These are phyloP conservation scores for Aradophagus sp. DNA, from an alignment of 1,140 invertebrate genomes.

Conservation along the genomic window DNA sequence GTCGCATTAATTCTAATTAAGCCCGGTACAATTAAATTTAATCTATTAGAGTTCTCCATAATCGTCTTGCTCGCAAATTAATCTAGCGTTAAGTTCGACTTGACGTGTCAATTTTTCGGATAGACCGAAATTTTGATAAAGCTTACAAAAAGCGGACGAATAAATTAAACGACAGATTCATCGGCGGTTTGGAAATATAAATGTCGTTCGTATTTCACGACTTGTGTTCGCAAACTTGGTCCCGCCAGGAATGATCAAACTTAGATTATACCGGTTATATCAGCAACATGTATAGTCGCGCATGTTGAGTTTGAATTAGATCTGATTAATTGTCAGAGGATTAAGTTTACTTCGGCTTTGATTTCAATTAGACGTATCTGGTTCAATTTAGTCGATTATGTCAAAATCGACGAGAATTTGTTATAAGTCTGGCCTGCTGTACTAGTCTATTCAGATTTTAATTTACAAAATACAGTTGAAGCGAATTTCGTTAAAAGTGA, in stretches of 20 bases:
- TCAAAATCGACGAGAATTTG: too few species aligned
- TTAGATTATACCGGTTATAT: conserved; percentile 26
- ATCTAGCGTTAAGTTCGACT: conserved; percentile 26
- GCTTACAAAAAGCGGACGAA: too few species aligned
- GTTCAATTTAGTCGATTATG: conserved; percentile 12
- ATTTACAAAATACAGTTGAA: too few species aligned
- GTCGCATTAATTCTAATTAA: conserved; percentile 32
- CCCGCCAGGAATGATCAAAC: conserved; percentile 11
- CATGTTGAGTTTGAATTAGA: conserved; percentile 14
- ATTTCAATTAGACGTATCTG: conserved; percentile 29
- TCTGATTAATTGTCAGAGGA: conserved; percentile 30
- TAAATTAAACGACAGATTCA: too few species aligned
- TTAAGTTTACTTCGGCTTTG: too few species aligned
- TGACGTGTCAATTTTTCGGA: conserved; percentile 13
- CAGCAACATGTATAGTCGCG: conserved; percentile 10
- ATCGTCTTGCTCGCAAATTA: conserved; percentile 17
- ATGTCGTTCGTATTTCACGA: background rate
- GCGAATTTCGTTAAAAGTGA: too few species aligned
- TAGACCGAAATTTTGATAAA: too few species aligned
- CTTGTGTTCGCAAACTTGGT: background rate
- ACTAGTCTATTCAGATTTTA: too few species aligned
- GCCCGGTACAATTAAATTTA: conserved; percentile 31
- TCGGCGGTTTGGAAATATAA: conserved; percentile 1
- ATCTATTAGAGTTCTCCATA: conserved; percentile 44
- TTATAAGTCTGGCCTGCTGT: too few species aligned